These are phyloP conservation scores for Aythya baeri DNA, from an alignment of 2,113 vertebrate species.

Conservation along the genomic window DNA sequence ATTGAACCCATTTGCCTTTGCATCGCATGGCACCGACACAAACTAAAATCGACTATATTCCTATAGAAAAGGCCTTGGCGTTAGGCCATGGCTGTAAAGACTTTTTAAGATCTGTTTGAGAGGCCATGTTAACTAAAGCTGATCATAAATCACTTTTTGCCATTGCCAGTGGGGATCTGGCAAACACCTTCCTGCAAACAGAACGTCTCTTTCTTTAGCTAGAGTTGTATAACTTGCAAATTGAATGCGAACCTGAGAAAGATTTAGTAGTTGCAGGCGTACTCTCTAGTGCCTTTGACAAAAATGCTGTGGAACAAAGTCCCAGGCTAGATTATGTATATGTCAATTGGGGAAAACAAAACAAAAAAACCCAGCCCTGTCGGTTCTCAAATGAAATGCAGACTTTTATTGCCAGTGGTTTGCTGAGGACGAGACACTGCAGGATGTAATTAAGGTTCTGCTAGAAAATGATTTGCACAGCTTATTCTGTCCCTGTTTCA, in stretches of 20 bases:
- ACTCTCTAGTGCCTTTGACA: slow-evolving; percentile 62
- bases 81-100: slow-evolving; percentile 8
- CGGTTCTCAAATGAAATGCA: slow-evolving; percentile 58
- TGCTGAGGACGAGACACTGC: slow-evolving; percentile 61
- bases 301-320: slow-evolving; percentile 67
- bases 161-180: slow-evolving; percentile 60
- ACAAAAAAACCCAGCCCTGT: slow-evolving; percentile 45
- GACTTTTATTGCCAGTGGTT: slow-evolving; percentile 59
- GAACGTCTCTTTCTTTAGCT: slow-evolving; percentile 54
- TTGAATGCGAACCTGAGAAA: slow-evolving; percentile 66
- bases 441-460: slow-evolving; percentile 69
- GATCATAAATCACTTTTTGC: slow-evolving; percentile 66
- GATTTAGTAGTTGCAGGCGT: slow-evolving; percentile 65
- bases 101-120: slow-evolving; percentile 51
- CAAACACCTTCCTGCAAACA: slow-evolving; percentile 67
- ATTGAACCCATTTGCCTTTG: background rate
- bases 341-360: slow-evolving; percentile 63
- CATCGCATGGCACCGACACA: background rate
- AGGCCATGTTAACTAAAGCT: slow-evolving; percentile 60
- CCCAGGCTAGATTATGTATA: slow-evolving; percentile 66
- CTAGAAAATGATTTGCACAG: slow-evolving; percentile 66
- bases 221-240: slow-evolving; percentile 63
- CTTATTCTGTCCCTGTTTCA: slow-evolving; percentile 62
- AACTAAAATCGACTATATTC: slow-evolving; percentile 1
- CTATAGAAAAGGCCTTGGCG: slow-evolving; percentile 21